Evolutionary conservation across 2,888 invertebrate genomes (phyloP).

Genomic region (Ormia ochracea): DNA sequence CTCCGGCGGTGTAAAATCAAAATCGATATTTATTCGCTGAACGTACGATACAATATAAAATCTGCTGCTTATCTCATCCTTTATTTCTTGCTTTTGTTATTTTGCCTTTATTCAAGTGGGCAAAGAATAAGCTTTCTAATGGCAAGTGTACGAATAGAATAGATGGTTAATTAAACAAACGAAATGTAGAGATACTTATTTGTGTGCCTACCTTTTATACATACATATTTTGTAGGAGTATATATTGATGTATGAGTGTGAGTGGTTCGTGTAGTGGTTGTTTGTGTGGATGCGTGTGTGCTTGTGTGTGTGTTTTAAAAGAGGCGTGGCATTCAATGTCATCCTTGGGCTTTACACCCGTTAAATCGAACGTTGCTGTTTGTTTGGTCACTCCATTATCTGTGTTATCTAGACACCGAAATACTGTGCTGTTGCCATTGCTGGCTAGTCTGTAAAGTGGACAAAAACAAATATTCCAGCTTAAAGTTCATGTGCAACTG

Average conservation of each 20-base stretch:
- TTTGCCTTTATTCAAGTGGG: too few relatives aligned
- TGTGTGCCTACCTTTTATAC: too few relatives aligned
- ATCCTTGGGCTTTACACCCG: not conserved
- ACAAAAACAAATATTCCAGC: not conserved
- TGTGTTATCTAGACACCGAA: not conserved
- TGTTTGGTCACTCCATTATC: slow-evolving; percentile 52
- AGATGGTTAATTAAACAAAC: not conserved
- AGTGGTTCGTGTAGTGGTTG: not conserved
- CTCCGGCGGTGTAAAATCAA: slow-evolving; percentile 34
- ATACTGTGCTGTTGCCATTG: slow-evolving; percentile 11
- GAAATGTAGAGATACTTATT: not conserved
- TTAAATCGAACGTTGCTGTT: slow-evolving; percentile 8
- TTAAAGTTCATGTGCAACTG: not conserved
- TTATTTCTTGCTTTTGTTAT: not conserved
- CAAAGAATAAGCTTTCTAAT: not conserved
- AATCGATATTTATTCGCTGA: slow-evolving; percentile 29
- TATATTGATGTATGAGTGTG: too few relatives aligned
- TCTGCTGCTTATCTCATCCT: not conserved
- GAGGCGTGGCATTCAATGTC: slow-evolving; percentile 49
- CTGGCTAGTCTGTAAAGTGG: slow-evolving; percentile 5
- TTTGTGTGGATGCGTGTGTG: not conserved
- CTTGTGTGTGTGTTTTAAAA: not conserved
- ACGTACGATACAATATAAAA: not conserved
- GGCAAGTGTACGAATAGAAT: too few relatives aligned
- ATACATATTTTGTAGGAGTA: too few relatives aligned